Evolutionary conservation across 2,113 vertebrate genomes (phyloP), one percentile per base, ranked within the genome.

Genomic region (Gambusia holbrooki): DNA sequence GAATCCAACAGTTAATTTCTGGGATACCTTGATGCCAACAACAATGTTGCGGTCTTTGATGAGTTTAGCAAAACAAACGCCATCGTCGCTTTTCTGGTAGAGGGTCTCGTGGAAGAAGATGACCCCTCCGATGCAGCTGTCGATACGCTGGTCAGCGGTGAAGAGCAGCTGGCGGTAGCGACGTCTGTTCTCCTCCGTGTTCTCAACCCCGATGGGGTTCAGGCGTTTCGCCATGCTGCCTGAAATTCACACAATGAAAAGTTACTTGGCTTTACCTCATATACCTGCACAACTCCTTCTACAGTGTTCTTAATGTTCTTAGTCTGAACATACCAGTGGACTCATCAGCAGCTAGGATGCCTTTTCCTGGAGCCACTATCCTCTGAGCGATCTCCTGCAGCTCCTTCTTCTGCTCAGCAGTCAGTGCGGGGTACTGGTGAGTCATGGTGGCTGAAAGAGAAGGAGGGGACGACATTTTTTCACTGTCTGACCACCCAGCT

Each of bases 21-120:
- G 15, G 17, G 5, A 7, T 79, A 99, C 98, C 97, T 99, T 99
- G 90, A 99, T 99, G 88, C 98, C 98, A 71, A 98, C 97, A 0
- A 99, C 93, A 2, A 99, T 97, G 91, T 94, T 96, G 64, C 96
- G 96, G 87, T 97, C 96, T 87, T 97, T 96, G 93, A 99, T 96
- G 87, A 97, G 92, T 82, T 95, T 92, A 72, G 96, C 89, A 0
- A 99, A 99, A 66, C 91, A 69, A 1, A 95, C 95, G 58, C 97
- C 97, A 0, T 97, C 96, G 0, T 99, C 97, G 0, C 96, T 93
- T 89, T 90, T 97, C 94, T 99, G 98, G 93, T 99, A 99, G 78
- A 99, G 94, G 3, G 98, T 99, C 93, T 99, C 98, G 0, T 99
- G 98, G 94, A 99, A 99, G 94, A 99, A 99, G 89, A 99, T 99